Evolutionary conservation across 2,113 vertebrate species (phyloP), one percentile per base, ranked within the genome.

Genomic region (Periophthalmus modestus): DNA sequence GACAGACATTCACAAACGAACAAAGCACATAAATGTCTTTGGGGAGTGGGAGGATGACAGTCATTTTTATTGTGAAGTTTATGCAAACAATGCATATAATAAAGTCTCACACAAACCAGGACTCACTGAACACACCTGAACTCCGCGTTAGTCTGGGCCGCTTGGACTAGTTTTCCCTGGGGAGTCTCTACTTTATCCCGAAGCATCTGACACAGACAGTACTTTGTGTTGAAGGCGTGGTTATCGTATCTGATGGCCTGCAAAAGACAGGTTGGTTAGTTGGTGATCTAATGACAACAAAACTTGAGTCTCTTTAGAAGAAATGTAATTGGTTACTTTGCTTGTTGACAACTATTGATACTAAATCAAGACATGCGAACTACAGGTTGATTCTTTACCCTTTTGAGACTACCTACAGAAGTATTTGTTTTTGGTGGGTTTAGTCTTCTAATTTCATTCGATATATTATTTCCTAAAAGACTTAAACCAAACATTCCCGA

Each of bases 121-220:
- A 28, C 2, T 36, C 15, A 59, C 4, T 6, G 24, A 15, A 0
- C 43, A 28, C 34, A 99, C 98, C 97, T 97, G 88, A 99, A 95
- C 72, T 99, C 97, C 14, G 73, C 86, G 16, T 87, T 93, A 83
- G 95, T 96, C 83, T 98, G 97, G 0, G 97, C 95, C 0, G 95
- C 94, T 14, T 98, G 96, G 7, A 99, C 89, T 83, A 90, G 93
- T 87, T 94, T 97, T 52, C 97, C 97, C 90, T 95, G 91, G 15
- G 95, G 82, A 10, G 95, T 97, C 89, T 99, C 98, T 89, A 99
- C 46, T 79, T 95, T 95, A 66, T 98, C 97, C 48, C 96, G 82
- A 52, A 99, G 91, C 96, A 99, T 99, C 90, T 99, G 97, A 83
- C 97, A 99, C 84, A 99, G 90, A 78, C 97, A 99, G 86, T 98